Evolutionary conservation across 1,140 invertebrate genomes (phyloP), one percentile per base, ranked within the genome.

Genomic region (Brachystomella parvula): DNA sequence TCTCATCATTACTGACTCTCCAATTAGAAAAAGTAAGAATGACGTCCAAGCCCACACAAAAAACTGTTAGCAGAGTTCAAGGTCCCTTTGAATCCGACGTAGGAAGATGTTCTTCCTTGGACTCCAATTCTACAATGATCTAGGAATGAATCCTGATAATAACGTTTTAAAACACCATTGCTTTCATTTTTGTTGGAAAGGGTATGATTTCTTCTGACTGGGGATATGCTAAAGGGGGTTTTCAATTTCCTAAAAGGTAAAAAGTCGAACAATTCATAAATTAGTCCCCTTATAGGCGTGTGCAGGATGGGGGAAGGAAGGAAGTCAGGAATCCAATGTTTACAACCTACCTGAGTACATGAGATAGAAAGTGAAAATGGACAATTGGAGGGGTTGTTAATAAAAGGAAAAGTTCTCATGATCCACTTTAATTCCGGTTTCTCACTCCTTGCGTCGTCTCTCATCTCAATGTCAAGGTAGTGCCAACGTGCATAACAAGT

Each of bases 351-450:
- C 6, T 9, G 19, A 39, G 35, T 39, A 39, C 19, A 39, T 39
- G 6, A 6, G 6, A 39, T 19, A 53, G 49, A 53, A 53, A 53
- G 21, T 53, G 49, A 53, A 53, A 53, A 53, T 53, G 49, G 15
- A 19, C 24, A 6, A 24, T 17, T 19, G 6, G 49, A 53, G 12
- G 12, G 6, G 49, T 53, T 24, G 49, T 53, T 53, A 53, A 17
- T 53, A 53, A 53, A 53, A 53, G 49, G 49, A 53, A 53, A 53
- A 53, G 49, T 53, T 53, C 49, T 17, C 49, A 53, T 53, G 49
- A 53, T 24, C 49, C 24, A 53, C 49, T 53, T 53, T 15, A 53
- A 12, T 53, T 53, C 49, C 49, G 49, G 49, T 53, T 53, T 53
- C 39, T 44, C 9, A 12, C 39, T n/a, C 9, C n/a, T 44, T 9